These are phyloP conservation scores for Leptinotarsa texana DNA, from an alignment of 1,140 invertebrate genomes.

Conservation along the genomic window DNA sequence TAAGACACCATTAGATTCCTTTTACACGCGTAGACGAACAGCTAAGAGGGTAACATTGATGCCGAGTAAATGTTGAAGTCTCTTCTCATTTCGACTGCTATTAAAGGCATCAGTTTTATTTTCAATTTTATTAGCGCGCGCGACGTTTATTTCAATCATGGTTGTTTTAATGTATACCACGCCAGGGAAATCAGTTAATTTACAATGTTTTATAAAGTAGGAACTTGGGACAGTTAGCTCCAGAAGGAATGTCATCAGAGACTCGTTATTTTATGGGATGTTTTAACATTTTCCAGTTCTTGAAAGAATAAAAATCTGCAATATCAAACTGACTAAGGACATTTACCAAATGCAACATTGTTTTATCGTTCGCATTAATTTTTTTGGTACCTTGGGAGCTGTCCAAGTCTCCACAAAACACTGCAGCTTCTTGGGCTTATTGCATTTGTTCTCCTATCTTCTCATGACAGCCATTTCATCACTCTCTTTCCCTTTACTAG, in stretches of 20 bases:
- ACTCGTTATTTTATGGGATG: background rate
- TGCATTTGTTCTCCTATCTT: no score
- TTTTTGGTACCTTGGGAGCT: no score
- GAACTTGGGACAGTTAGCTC: background rate
- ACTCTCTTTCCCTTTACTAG: no score
- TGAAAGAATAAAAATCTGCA: no score
- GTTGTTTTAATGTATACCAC: background rate
- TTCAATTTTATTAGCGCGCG: background rate
- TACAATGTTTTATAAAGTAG: background rate
- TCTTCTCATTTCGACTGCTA: background rate
- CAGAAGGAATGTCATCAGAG: background rate
- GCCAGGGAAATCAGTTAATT: constrained; percentile 5
- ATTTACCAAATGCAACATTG: no score
- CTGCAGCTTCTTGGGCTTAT: no score
- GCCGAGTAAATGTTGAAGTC: background rate
- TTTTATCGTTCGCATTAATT: no score
- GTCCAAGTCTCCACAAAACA: no score
- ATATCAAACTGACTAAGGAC: no score
- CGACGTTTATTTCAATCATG: background rate
- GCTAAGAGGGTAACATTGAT: background rate
- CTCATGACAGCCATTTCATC: no score
- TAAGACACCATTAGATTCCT: background rate
- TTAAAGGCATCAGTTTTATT: background rate
- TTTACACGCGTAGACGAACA: background rate
- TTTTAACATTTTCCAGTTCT: no score